Conservation (phyloP, 2,113 vertebrate genomes). For the Grantiella picta region DNA sequence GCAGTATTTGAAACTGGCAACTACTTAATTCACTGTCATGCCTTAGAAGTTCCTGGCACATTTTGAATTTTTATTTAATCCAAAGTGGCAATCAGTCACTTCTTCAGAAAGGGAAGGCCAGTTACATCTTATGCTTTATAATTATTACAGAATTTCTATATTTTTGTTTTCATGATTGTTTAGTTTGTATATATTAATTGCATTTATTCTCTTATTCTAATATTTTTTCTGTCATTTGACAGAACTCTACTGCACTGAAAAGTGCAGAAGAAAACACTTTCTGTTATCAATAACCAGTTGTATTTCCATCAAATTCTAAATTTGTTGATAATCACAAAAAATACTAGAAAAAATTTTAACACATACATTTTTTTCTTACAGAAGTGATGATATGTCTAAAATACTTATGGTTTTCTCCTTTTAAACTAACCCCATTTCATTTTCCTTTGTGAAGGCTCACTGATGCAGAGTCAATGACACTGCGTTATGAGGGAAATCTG, state of each 20-base stretch:
- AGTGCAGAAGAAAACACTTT: background rate
- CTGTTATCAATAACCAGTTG: background rate
- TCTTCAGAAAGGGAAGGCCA: background rate
- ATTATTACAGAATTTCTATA: background rate
- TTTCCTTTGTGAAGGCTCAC: background rate
- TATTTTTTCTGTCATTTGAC: background rate
- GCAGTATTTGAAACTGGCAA: background rate
- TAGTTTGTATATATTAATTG: background rate
- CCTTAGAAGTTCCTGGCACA: background rate
- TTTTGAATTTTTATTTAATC: background rate
- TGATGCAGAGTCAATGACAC: background rate
- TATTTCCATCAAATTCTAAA: background rate
- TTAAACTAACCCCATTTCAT: background rate
- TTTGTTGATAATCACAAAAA: background rate
- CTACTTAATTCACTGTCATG: background rate
- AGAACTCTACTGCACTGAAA: background rate
- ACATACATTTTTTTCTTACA: background rate
- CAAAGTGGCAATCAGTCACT: background rate
- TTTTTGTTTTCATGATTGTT: background rate
- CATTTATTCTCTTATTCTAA: background rate
- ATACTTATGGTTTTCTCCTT: background rate
- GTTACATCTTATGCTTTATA: background rate
- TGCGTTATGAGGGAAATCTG: background rate
- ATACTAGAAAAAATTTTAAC: background rate
- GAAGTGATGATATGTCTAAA: background rate